These are phyloP conservation scores for Cremastobaeus sp. DNA, from an alignment of 2,888 invertebrate genomes.

Conservation along the genomic window DNA sequence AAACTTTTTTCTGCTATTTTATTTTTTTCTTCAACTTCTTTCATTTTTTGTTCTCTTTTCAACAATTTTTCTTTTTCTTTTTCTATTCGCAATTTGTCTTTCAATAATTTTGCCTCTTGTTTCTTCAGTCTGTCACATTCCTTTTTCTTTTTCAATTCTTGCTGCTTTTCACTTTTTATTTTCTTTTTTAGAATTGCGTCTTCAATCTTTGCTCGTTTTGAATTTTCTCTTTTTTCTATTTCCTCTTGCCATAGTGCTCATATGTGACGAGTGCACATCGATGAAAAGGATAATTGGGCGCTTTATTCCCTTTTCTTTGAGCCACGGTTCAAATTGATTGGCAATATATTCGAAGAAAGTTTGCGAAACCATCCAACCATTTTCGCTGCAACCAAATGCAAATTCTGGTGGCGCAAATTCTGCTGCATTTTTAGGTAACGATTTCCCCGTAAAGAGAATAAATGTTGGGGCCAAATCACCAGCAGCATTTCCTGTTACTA, in stretches of 20 bases:
- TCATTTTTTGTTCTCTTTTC: conserved; percentile 6
- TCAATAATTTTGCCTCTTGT: conserved; percentile 7
- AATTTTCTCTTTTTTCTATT: conserved; percentile 9
- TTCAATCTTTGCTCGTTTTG: conserved; percentile 5
- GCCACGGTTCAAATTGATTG: conserved; percentile 68
- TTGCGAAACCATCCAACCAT: conserved; percentile 14
- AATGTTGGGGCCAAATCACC: conserved; percentile 66
- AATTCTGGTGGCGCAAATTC: conserved; percentile 56
- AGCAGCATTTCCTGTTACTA: conserved; percentile 28
- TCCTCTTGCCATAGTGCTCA: conserved; percentile 8
- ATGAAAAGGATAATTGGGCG: conserved; percentile 72
- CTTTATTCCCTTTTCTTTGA: conserved; percentile 66
- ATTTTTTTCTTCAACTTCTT: conserved; percentile 1
- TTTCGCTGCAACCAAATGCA: conserved; percentile 54
- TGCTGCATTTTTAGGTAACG: conserved; percentile 57
- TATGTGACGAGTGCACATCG: no score
- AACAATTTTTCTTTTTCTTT: conserved; percentile 10
- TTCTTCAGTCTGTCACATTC: conserved; percentile 5
- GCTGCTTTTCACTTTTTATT: conserved; percentile 6
- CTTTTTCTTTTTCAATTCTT: conserved; percentile 13
- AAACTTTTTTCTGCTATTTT: not conserved
- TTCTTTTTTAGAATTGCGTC: conserved; percentile 3
- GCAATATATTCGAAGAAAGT: conserved; percentile 11
- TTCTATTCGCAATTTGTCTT: conserved; percentile 1
- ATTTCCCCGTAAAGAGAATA: conserved; percentile 65